A percentile compares a stretch with the other conserved stretches of the same genome.
phyloP scores from a whole-genome alignment of 2,797 vertebrate genomes.

The Xenopus petersii region DNA sequence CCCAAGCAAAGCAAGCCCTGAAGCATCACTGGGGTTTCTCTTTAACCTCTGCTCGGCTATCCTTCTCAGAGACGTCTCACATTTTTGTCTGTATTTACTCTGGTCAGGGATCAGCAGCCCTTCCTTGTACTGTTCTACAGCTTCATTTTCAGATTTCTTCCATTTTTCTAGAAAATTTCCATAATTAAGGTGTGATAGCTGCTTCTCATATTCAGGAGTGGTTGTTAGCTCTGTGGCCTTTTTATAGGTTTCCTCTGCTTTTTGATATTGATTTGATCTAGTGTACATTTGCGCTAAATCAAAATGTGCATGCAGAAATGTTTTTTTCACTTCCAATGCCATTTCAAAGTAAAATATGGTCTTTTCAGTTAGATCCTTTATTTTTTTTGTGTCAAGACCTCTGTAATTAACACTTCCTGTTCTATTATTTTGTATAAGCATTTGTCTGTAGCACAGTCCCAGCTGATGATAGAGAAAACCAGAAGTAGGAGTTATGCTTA shows the following conservation, averaged over 20 bases:
- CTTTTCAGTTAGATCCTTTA: slow-evolving; percentile 41
- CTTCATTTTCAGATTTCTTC: slow-evolving; percentile 55
- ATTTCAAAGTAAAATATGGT: slow-evolving; percentile 64
- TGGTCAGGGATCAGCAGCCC: slow-evolving; percentile 55
- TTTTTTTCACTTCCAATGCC: slow-evolving; percentile 39
- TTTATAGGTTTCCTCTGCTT: slow-evolving; percentile 65
- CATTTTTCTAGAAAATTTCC: slow-evolving; percentile 58
- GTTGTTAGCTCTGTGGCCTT: slow-evolving; percentile 49
- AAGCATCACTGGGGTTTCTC: slow-evolving; percentile 47
- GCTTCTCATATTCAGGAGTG: slow-evolving; percentile 43
- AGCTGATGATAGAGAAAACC: slow-evolving; percentile 69
- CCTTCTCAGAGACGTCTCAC: slow-evolving; percentile 40
- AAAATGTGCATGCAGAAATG: slow-evolving; percentile 52
- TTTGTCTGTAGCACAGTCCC: slow-evolving; percentile 65
- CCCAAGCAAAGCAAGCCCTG: slow-evolving; percentile 55
- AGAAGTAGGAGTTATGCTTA: slow-evolving; percentile 55
- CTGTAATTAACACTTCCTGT: not conserved
- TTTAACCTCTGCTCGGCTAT: slow-evolving; percentile 50
- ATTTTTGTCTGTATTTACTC: not conserved
- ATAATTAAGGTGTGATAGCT: slow-evolving; percentile 52
- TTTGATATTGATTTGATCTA: slow-evolving; percentile 29
- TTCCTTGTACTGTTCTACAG: slow-evolving; percentile 63
- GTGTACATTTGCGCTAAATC: slow-evolving; percentile 63
- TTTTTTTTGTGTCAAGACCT: too few relatives aligned
- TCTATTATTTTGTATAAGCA: not conserved